Conservation (phyloP, 2,888 invertebrate genomes). For the Trissolcus brochymenae region DNA sequence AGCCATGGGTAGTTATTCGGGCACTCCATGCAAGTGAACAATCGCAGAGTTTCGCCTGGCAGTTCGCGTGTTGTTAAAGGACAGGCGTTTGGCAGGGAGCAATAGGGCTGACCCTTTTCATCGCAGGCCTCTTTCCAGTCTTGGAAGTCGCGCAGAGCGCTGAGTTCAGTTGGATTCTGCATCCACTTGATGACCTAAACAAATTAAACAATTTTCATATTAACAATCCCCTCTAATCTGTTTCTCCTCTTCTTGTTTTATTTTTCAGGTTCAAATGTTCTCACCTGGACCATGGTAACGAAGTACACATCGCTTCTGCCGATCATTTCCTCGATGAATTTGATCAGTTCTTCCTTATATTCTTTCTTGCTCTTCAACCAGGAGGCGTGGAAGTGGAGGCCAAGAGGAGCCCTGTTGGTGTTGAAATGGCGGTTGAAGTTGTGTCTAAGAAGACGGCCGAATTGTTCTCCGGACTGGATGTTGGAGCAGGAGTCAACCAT, state of each 20-base stretch:
- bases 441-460: slow-evolving; percentile 91
- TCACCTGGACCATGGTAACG: slow-evolving; percentile 87
- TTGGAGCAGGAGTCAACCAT: slow-evolving; percentile 97
- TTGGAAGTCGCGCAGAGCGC: slow-evolving; percentile 91
- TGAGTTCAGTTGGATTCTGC: slow-evolving; percentile 94
- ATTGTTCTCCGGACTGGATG: slow-evolving; percentile 93
- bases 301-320: slow-evolving; percentile 92
- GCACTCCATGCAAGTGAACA: slow-evolving; percentile 97
- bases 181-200: slow-evolving; percentile 93
- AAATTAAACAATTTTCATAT: background rate
- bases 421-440: slow-evolving; percentile 96
- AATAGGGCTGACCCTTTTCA: slow-evolving; percentile 94
- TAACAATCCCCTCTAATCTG: background rate
- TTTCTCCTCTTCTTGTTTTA: too few species aligned
- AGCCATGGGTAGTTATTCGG: slow-evolving; percentile 97
- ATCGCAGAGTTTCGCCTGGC: slow-evolving; percentile 92
- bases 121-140: slow-evolving; percentile 98
- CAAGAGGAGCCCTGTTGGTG: slow-evolving; percentile 94
- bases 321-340: slow-evolving; percentile 95
- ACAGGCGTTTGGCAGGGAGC: slow-evolving; percentile 94
- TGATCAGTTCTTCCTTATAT: slow-evolving; percentile 92
- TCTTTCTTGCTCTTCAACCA: slow-evolving; percentile 97
- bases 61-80: slow-evolving; percentile 92
- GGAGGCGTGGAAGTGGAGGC: slow-evolving; percentile 95
- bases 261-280: slow-evolving; percentile 20